Conservation (phyloP, 2,113 vertebrate genomes). For the Entomyzon cyanotis region DNA sequence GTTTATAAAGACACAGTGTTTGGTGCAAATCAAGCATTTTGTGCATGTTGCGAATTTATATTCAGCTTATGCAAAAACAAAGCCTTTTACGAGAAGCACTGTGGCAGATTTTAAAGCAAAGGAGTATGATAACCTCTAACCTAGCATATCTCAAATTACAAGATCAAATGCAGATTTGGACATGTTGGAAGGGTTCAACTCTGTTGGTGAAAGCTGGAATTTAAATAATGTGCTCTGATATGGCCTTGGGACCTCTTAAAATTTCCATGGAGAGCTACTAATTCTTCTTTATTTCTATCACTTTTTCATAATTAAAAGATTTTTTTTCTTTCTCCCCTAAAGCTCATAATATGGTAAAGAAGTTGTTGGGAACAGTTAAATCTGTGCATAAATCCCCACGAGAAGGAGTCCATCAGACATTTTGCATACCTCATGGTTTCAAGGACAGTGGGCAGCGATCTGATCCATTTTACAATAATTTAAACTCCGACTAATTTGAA, state of each 20-base stretch:
- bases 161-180: not conserved
- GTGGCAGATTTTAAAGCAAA: constrained; percentile 9
- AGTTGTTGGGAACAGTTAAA: constrained; percentile 34
- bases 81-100: not conserved
- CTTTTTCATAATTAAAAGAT: constrained; percentile 3
- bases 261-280: constrained; percentile 27
- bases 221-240: constrained; percentile 11
- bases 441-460: constrained; percentile 22
- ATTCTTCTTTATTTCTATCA: constrained; percentile 35
- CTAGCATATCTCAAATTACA: constrained; percentile 38
- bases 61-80: not conserved
- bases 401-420: constrained; percentile 38
- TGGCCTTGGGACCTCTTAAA: constrained; percentile 42
- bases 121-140: not conserved
- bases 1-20: not conserved
- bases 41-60: not conserved
- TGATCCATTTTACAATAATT: constrained; percentile 16
- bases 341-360: constrained; percentile 41
- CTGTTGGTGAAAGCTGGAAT: constrained; percentile 3
- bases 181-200: constrained; percentile 4
- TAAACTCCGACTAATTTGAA: constrained; percentile 16
- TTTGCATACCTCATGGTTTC: constrained; percentile 53
- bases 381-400: constrained; percentile 36
- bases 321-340: not conserved
- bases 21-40: not conserved